phyloP scores from a whole-genome alignment of 2,888 invertebrate genomes.

The Catocala nupta region DNA sequence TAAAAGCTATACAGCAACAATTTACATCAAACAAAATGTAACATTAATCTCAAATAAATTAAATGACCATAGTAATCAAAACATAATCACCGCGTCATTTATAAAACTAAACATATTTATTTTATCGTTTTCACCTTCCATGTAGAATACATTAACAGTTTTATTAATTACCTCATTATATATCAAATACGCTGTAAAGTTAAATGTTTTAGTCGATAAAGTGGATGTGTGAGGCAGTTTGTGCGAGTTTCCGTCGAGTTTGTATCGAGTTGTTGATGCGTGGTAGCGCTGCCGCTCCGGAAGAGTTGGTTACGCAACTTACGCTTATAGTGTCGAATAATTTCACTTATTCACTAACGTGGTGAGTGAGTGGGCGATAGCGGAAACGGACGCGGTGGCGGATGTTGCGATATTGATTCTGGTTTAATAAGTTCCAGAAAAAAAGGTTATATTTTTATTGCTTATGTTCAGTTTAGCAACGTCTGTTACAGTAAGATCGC shows the following conservation, averaged over 20 bases:
- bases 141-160: not conserved
- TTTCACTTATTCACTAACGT: slow-evolving; percentile 25
- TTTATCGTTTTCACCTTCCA: not conserved
- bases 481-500: too few species aligned
- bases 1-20: too few species aligned
- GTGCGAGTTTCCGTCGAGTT: slow-evolving; percentile 7
- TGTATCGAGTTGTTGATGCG: slow-evolving; percentile 7
- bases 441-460: not conserved
- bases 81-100: not conserved
- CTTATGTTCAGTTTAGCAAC: not conserved
- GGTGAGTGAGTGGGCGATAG: slow-evolving; percentile 15
- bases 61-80: not conserved
- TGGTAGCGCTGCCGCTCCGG: slow-evolving; percentile 16
- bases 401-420: slow-evolving; percentile 6
- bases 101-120: not conserved
- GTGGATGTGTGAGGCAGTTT: not conserved
- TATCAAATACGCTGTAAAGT: too few species aligned
- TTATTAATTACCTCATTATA: too few species aligned
- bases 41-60: not conserved
- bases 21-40: not conserved
- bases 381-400: slow-evolving; percentile 13
- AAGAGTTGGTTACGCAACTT: slow-evolving; percentile 37
- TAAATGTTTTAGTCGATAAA: not conserved
- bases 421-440: not conserved
- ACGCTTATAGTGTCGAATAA: slow-evolving; percentile 15